These are phyloP conservation scores for Chrysocyon brachyurus DNA, from an alignment of 2,797 vertebrate species.

Conservation along the genomic window DNA sequence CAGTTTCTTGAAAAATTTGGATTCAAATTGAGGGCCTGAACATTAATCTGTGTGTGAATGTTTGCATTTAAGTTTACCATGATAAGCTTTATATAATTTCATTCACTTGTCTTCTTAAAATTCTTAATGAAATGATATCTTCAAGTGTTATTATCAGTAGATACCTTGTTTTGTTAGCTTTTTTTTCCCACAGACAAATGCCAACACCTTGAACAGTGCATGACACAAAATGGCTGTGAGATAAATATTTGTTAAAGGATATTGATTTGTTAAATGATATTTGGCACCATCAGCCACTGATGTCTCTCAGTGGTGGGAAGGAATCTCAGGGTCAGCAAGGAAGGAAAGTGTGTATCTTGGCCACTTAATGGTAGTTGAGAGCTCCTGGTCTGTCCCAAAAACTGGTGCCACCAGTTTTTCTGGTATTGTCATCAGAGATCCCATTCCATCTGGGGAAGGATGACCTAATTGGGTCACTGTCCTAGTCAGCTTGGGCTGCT, in stretches of 20 bases:
- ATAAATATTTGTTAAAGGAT: neutral
- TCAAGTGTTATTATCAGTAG: neutral
- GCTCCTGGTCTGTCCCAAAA: neutral
- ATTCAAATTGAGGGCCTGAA: neutral
- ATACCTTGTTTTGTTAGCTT: neutral
- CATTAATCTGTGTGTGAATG: neutral
- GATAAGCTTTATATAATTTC: neutral
- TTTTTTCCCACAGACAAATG: neutral
- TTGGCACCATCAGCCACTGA: neutral
- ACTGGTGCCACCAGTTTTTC: neutral
- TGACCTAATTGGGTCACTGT: neutral
- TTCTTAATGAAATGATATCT: neutral
- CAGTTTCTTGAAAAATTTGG: neutral
- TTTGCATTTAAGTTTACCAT: neutral
- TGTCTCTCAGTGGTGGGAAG: neutral
- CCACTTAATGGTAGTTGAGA: neutral
- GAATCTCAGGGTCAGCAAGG: neutral
- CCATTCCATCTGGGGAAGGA: neutral
- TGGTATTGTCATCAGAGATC: neutral
- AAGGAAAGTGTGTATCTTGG: neutral
- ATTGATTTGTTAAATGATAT: neutral
- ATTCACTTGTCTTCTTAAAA: neutral
- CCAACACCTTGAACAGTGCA: neutral
- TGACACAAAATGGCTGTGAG: neutral
- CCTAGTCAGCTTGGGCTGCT: neutral